Conservation (phyloP, 2,888 invertebrate genomes). For the Brachylomia viminalis region DNA sequence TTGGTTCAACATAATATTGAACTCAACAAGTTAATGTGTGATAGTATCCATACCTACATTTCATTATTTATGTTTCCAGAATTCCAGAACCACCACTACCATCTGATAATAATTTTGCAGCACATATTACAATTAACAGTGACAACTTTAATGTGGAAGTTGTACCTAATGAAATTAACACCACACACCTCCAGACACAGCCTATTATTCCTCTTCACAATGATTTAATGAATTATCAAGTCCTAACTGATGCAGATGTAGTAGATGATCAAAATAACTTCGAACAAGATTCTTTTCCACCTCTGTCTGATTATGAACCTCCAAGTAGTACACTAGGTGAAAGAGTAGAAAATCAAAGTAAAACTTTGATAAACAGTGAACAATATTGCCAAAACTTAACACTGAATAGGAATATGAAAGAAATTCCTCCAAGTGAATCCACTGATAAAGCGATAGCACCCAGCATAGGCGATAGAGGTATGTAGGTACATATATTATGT, state of each 20-base stretch:
- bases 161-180: slow-evolving; percentile 41
- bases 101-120: slow-evolving; percentile 50
- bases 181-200: not conserved
- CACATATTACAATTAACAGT: slow-evolving; percentile 59
- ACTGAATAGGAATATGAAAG: not conserved
- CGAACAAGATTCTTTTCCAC: not conserved
- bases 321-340: not conserved
- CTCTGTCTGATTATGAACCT: slow-evolving; percentile 21
- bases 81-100: slow-evolving; percentile 27
- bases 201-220: slow-evolving; percentile 20
- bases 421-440: not conserved
- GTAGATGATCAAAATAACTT: slow-evolving; percentile 17
- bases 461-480: slow-evolving; percentile 36
- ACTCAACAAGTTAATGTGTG: not conserved
- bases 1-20: not conserved
- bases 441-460: slow-evolving; percentile 6
- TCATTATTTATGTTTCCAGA: slow-evolving; percentile 49
- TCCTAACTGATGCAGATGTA: slow-evolving; percentile 39
- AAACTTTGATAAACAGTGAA: slow-evolving; percentile 2
- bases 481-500: not conserved
- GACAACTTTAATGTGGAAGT: slow-evolving; percentile 63
- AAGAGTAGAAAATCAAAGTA: slow-evolving; percentile 2
- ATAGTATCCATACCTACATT: not conserved
- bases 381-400: not conserved
- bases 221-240: slow-evolving; percentile 35